Evolutionary conservation across 2,797 vertebrate species (phyloP).

Genomic region (Sebastes trivittatus): DNA sequence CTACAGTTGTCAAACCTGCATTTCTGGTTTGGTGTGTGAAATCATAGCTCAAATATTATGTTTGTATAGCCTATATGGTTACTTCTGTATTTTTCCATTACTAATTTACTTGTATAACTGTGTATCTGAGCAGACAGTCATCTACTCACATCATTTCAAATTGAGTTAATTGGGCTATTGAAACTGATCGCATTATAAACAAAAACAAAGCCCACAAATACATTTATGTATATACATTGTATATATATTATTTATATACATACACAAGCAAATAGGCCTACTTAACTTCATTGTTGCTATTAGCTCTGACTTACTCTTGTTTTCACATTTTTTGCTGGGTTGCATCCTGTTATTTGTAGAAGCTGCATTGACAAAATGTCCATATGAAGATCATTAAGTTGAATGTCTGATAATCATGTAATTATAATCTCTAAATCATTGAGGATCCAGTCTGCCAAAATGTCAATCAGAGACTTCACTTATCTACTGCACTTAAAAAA

Average conservation of each 20-base stretch:
- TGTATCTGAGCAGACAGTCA: not conserved
- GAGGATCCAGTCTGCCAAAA: no score
- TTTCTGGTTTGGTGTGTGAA: not conserved
- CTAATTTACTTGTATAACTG: not conserved
- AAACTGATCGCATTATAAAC: not conserved
- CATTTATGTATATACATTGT: not conserved
- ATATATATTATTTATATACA: no score
- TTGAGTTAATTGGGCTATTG: not conserved
- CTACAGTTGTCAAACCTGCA: not conserved
- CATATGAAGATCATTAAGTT: not conserved
- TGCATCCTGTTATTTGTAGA: not conserved
- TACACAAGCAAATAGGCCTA: no score
- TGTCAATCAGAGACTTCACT: no score
- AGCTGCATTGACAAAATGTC: not conserved
- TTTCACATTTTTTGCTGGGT: not conserved
- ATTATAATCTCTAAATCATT: not conserved
- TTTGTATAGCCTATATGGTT: not conserved
- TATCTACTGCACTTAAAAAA: not conserved
- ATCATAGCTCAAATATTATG: not conserved
- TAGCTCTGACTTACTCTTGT: not conserved
- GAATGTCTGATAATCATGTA: not conserved
- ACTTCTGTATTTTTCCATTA: not conserved
- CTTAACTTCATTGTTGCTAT: not conserved
- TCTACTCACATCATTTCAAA: not conserved
- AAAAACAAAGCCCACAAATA: not conserved